Evolutionary conservation across 2,888 invertebrate genomes (phyloP), one percentile per base, ranked within the genome.

Genomic region (Callosobruchus maculatus): DNA sequence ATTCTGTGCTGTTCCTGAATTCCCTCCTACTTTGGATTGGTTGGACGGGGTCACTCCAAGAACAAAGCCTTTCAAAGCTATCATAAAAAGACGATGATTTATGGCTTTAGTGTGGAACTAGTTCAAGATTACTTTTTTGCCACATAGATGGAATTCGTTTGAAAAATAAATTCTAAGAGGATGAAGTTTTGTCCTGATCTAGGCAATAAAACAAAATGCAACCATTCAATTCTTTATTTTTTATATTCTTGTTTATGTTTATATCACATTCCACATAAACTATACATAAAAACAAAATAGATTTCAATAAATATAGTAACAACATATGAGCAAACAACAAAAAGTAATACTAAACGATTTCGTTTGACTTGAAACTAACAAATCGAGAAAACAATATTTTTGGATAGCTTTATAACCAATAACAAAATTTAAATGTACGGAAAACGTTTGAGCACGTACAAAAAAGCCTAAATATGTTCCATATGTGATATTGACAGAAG

Each of bases 1-100:
- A 3, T 92, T 96, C 82, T 85, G 90, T 0, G 87, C 92, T 0
- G 90, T 91, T 0, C 91, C 93, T 0, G 93, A 92, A 0, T 90
- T 92, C 76, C 85, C 90, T 75, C 95, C 95, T 0, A 89, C 92
- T 2, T 87, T 91, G 21, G 90, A 91, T 26, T 92, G 93, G 68
- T 88, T 92, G 0, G 95, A 95, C 82, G 95, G 95, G 0, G 93
- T 93, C 0, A 95, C 95, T 0, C 92, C 95, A 0, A 91, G 93
- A 0, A 92, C 94, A 0, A 91, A 91, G 66, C 93, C 94, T 0
- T 96, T 91, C 81, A 91, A 90, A 78, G 93, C 93, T 0, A 85
- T 91, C 49, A 88, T 95, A 31, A 68, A 68, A 18, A 21, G 21
- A 68, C 7, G 68, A 68, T 68, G 13, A 49, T 7, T 18, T n/a